Base-by-base conservation (phyloP, 1,140 invertebrate species). In the Leguminivora glycinivorella region DNA sequence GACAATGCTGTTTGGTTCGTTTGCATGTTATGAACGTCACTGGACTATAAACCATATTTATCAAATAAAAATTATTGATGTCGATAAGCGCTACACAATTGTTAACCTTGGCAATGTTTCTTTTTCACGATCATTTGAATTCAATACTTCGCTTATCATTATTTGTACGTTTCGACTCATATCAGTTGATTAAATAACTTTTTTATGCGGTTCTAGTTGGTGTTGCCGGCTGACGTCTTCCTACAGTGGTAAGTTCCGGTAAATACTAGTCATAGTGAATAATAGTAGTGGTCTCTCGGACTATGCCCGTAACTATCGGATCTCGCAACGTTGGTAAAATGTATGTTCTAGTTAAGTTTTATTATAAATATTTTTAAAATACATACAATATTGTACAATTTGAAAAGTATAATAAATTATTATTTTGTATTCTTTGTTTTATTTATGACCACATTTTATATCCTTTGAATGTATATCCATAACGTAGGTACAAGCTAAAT, bases 171-270 rank as follows among this genome's bases (percentile, higher is more conserved):
- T 47, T 52, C 47, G 47, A 52, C 14, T 14, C 40, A 43, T 43
- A 43, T 43, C 40, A 25, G 24, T 12, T 63, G n/a, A 63, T 79
- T 75, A 73, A 70, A 58, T 60, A 60, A 60, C 74, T 38, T 73
- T 56, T 78, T 70, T 79, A 78, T 88, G 78, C 81, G 81, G 83
- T 90, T 90, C 85, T 90, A 90, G 87, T 88, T 90, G 84, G 80
- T 72, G 88, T 63, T 56, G 70, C 67, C 38, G 69, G 2, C 47
- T 52, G 63, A 56, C 52, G 63, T 73, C 17, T 47, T 70, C 22
- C 77, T 60, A 73, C 76, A 72, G 83, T 83, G 88, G 88, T 89
- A 90, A 89, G 87, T 90, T 82, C 52, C 76, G 79, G 79, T 84
- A 80, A 2, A 81, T 69, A 47, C 75, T 89, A 82, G 26, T 83